phyloP scores from a whole-genome alignment of 2,888 invertebrate species.

The Elaeidobius kamerunicus region DNA sequence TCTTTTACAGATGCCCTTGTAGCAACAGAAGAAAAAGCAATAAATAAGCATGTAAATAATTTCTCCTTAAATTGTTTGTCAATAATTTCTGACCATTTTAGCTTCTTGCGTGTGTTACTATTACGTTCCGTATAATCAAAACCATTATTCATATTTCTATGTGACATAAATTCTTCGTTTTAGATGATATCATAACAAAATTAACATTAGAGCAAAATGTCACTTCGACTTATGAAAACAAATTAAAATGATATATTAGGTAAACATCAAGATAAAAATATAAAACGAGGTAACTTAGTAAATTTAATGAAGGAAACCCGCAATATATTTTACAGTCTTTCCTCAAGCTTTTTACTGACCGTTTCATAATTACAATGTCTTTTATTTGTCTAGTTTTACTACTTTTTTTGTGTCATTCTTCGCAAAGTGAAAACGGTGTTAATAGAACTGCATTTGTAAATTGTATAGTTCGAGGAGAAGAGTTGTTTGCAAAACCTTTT shows the following conservation, averaged over 20 bases:
- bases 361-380: too few species aligned
- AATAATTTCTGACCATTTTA: too few species aligned
- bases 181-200: slow-evolving; percentile 14
- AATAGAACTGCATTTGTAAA: slow-evolving; percentile 11
- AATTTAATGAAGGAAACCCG: not conserved
- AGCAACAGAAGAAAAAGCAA: too few species aligned
- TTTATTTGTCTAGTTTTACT: not conserved
- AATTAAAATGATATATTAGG: slow-evolving; percentile 21
- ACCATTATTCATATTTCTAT: too few species aligned
- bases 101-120: too few species aligned
- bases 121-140: too few species aligned
- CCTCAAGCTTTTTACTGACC: not conserved
- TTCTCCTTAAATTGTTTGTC: too few species aligned
- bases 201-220: slow-evolving; percentile 18
- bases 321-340: not conserved
- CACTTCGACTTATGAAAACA: slow-evolving; percentile 18
- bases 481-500: slow-evolving; percentile 4
- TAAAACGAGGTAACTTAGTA: too few species aligned
- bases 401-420: not conserved
- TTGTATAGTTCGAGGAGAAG: slow-evolving; percentile 21
- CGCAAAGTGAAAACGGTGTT: not conserved
- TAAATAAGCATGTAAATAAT: too few species aligned
- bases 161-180: too few species aligned
- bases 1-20: too few species aligned
- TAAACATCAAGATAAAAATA: slow-evolving; percentile 10